Base-by-base conservation (phyloP, 2,797 vertebrate species). In the Xiphorhynchus erythropygius region DNA sequence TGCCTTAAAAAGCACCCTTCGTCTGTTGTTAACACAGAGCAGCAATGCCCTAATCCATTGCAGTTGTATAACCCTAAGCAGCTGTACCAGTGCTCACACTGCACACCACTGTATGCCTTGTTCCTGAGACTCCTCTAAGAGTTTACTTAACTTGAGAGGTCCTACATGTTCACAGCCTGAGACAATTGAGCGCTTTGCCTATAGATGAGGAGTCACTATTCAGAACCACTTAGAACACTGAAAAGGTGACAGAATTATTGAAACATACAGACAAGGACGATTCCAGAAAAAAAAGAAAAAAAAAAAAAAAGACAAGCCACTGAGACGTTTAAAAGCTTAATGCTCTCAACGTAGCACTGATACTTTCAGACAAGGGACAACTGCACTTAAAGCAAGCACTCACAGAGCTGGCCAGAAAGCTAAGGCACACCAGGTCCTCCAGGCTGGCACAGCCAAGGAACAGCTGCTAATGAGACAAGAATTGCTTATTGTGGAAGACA, bases 41-140 rank as follows among this genome's bases (percentile, higher is more conserved):
- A 60, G 65, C 1, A 11, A 24, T 5, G 15, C 27, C 23, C 41
- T 9, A 53, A 64, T 2, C 10, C 3, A 3, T 1, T 10, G 44
- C 44, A 44, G 25, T 0, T 5, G 13, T 1, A 25, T 10, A 55
- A 18, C 27, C 21, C 33, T 23, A 9, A 3, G 76, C 60, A 89
- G 71, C 53, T 41, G 7, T 1, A 16, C 24, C 39, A 7, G 76
- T 69, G 68, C 60, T 68, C 39, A 0, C 9, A 11, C 37, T 33
- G 8, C 32, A 57, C 22, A 15, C 18, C 46, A 25, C 35, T 35
- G 37, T 1, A 0, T 5, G 13, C 5, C 87, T 57, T 42, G 65
- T 32, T 53, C 22, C 65, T 1, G 11, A 32, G 18, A 28, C 25
- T 23, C 23, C 68, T 59, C 19, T 27, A 13, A 7, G 24, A 39